Evolutionary conservation across 2,888 invertebrate species (phyloP), one percentile per base, ranked within the genome.

Genomic region (Rhingia rostrata): DNA sequence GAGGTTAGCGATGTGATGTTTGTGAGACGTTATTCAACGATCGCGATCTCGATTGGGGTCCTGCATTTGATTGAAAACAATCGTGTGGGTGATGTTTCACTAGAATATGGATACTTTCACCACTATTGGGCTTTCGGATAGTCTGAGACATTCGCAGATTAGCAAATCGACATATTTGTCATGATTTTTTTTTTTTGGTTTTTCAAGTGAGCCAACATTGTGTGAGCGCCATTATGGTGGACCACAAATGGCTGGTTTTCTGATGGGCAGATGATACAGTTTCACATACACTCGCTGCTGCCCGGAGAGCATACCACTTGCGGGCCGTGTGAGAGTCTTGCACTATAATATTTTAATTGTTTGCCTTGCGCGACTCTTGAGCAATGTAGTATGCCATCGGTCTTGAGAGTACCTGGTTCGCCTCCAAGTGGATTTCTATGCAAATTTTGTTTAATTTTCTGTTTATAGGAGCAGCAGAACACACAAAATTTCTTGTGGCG

Each of bases 321-420:
- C 30, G 67, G 41, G 14, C 51, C 39, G 64, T 73, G 80, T 22
- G 22, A 22, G 22, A 12, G 67, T 69, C 41, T 63, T 73, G 83
- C 73, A 63, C 69, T 63, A 75, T 54, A 75, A 80, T 74, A 70
- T 74, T 70, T 80, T 84, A 84, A 84, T 84, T 84, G 80, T 84
- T 74, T 80, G 75, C 60, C 60, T 79, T 64, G 74, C 60, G 79
- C 84, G 79, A 84, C 64, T 84, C 80, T 84, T 84, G 14, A 54
- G 74, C 69, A 84, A 80, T 79, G 41, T 12, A 6, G 43, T 61
- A 56, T 53, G 47, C 37, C 33, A 47, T 33, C 22, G 51, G 32
- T 39, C 67, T 56, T 56, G 54, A 43, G 39, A 22, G 58, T 49
- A 30, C 47, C 22, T 49, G 54, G 56, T 61, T 66, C 45, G 43